phyloP scores from a whole-genome alignment of 1,140 invertebrate genomes.

The Zaprionus camerounensis region DNA sequence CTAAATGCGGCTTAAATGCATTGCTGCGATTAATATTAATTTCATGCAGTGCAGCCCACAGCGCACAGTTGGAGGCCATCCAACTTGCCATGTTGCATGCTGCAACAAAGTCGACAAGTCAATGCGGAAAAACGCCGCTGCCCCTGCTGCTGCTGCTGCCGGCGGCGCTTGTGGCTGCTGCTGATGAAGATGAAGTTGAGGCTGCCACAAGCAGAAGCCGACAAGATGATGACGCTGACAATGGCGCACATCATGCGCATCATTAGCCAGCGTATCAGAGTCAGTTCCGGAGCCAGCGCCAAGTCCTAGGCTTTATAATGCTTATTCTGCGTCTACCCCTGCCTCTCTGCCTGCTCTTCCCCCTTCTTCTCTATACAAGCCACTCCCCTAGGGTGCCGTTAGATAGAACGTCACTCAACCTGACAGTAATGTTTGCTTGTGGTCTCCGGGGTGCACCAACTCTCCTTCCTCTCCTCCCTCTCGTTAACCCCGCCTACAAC shows the following conservation, averaged over 20 bases:
- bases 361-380: too few relatives aligned
- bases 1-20: constrained; percentile 77
- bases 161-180: constrained; percentile 19
- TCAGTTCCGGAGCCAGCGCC: constrained; percentile 21
- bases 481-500: background rate
- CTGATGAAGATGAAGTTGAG: constrained; percentile 35
- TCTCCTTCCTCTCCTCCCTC: background rate
- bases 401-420: constrained; percentile 18
- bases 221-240: constrained; percentile 46
- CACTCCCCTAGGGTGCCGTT: background rate
- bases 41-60: constrained; percentile 66
- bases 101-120: constrained; percentile 45
- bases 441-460: background rate
- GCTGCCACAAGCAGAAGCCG: constrained; percentile 42
- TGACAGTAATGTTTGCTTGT: constrained; percentile 39
- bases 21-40: constrained; percentile 81
- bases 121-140: constrained; percentile 42
- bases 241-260: constrained; percentile 58
- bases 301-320: constrained; percentile 35
- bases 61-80: constrained; percentile 67
- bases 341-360: background rate
- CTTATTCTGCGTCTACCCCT: background rate
- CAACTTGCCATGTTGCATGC: constrained; percentile 50
- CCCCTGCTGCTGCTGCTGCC: constrained; percentile 11
- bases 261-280: constrained; percentile 40